Evolutionary conservation across 2,113 vertebrate genomes (phyloP), one percentile per base, ranked within the genome.

Genomic region (Hypomesus transpacificus): DNA sequence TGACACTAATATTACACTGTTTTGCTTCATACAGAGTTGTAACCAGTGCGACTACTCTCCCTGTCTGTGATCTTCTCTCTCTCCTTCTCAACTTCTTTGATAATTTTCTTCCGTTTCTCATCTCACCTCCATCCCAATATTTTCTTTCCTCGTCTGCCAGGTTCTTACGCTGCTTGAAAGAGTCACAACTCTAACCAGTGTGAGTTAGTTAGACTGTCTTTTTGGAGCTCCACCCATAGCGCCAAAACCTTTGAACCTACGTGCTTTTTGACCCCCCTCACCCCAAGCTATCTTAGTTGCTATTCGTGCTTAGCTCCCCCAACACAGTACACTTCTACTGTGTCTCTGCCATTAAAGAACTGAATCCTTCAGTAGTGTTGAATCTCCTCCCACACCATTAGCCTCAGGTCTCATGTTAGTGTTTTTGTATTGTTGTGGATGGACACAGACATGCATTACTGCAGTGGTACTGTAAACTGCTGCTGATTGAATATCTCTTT

Each of bases 141-240:
- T 86, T 86, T 90, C 85, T 80, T 90, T 89, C 76, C 87, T 81
- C 73, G 82, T 90, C 85, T 77, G 87, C 89, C 91, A 92, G 92
- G 92, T 92, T 88, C 91, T 93, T 90, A 81, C 88, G 87, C 92
- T 93, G 91, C 91, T 92, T 73, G 92, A 92, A 92, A 88, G 92
- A 91, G 91, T 92, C 90, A 90, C 91, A 87, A 91, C 90, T 77
- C 89, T 93, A 87, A 92, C 92, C 75, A 92, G 90, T 84, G 92
- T 92, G 92, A 93, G 91, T 92, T 88, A 86, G 90, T 92, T 83
- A 90, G 84, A 85, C 86, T 75, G 75, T 59, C 51, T 69, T 87
- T 80, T 84, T 77, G 73, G 68, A 87, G 81, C 85, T 80, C 81
- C 81, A 58, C 54, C 85, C 80, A 61, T 83, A 90, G 77, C 79